Evolutionary conservation across 1,140 invertebrate species (phyloP), one percentile per base, ranked within the genome.

Genomic region (Scaptomyza hsui): DNA sequence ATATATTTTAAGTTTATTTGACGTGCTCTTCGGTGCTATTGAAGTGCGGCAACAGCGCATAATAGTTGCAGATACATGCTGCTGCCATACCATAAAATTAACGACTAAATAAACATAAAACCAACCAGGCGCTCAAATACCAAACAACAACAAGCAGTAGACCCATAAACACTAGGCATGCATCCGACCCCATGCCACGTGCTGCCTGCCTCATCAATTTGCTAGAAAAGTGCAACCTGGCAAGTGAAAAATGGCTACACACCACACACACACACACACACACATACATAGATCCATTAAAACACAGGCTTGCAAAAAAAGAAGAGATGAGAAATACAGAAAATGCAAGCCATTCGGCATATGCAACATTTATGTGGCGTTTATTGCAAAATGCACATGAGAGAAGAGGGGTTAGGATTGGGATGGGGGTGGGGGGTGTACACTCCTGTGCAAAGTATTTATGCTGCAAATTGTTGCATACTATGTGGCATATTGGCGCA

Each of bases 381-480:
- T 76, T 76, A 76, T 72, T 62, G 57, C 35, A 26, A 19, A 19
- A 16, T 19, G 53, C 49, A 47, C 44, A 56, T 29, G 44, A n/a
- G n/a, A n/a, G n/a, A 24, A 12, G 10, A 45, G 57, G 6, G 5
- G 10, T 5, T 1, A 15, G n/a, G 41, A 24, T 12, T 19, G n/a
- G n/a, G n/a, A 35, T 9, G 16, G 7, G 39, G 7, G 1, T 6
- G 5, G 15, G 29, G 45, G n/a, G 57, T 24, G 6, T 45, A 15
- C 39, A 35, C 53, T 21, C 53, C 59, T 44, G 42, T 15, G 80
- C 77, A 86, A 86, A 77, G 81, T 85, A 85, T 86, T 86, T 85
- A 80, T 86, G 81, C 81, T 64, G 73, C 77, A 86, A 88, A 86
- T 81, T 86, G 81, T 86, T 81, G 82, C 81, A 86, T 86, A 86